A percentile compares a stretch with the other conserved stretches of the same genome.
These are phyloP conservation scores for Takifugu flavidus DNA, from an alignment of 2,113 vertebrate genomes.

Conservation along the genomic window DNA sequence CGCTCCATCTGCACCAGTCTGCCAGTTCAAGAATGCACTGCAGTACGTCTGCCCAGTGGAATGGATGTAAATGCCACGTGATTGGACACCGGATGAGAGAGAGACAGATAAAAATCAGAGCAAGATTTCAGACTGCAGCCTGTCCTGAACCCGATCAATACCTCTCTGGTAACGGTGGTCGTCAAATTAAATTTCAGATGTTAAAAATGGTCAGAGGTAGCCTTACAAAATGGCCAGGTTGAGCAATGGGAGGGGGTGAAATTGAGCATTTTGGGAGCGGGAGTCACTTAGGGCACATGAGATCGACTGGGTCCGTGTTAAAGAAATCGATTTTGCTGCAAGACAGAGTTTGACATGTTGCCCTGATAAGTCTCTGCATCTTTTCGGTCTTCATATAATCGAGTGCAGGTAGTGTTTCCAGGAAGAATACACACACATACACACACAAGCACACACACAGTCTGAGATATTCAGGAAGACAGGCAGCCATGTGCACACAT, in stretches of 20 bases:
- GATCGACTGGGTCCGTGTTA: conserved; percentile 63
- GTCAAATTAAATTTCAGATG: conserved; percentile 77
- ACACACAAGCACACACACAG: conserved; percentile 19
- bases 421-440: conserved; percentile 15
- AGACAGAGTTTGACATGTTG: conserved; percentile 70
- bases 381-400: conserved; percentile 44
- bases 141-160: conserved; percentile 66
- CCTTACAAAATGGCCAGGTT: conserved; percentile 62
- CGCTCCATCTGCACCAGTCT: conserved; percentile 57
- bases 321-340: conserved; percentile 63
- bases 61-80: conserved; percentile 62
- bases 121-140: conserved; percentile 51
- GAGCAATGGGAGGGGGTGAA: conserved; percentile 58
- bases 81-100: conserved; percentile 58
- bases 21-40: conserved; percentile 50
- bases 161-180: conserved; percentile 60
- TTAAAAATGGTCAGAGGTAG: conserved; percentile 72
- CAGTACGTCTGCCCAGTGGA: conserved; percentile 27
- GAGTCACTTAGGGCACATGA: conserved; percentile 55
- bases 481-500: conserved; percentile 43
- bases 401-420: conserved; percentile 54
- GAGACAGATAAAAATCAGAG: conserved; percentile 60
- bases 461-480: conserved; percentile 37
- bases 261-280: conserved; percentile 43
- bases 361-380: conserved; percentile 64